Percentiles rank a stretch among this genome's conserved stretches.
phyloP scores from a whole-genome alignment of 2,888 invertebrate species.

The Linnaemya tessellans region DNA sequence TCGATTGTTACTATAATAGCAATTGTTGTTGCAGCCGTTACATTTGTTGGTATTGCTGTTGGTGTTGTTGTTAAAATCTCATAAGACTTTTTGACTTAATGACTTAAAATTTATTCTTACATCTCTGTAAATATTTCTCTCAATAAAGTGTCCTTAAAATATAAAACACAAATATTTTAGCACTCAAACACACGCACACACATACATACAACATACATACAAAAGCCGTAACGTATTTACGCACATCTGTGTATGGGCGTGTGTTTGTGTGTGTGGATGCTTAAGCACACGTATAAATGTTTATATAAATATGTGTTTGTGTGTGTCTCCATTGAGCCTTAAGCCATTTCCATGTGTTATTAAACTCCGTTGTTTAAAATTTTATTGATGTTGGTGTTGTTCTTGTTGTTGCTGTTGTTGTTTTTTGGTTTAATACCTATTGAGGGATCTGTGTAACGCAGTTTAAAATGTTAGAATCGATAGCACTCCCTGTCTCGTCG shows the following conservation, averaged over 20 bases:
- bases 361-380: conserved; percentile 43
- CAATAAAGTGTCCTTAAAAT: conserved; percentile 50
- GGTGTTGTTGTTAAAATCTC: conserved; percentile 44
- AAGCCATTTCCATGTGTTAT: conserved; percentile 41
- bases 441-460: conserved; percentile 13
- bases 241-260: not conserved
- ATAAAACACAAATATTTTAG: conserved; percentile 37
- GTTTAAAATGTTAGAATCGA: conserved; percentile 12
- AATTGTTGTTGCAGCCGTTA: conserved; percentile 20
- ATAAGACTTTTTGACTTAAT: conserved; percentile 59
- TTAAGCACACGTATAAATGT: not conserved
- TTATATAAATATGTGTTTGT: not conserved
- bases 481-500: not conserved
- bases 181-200: not conserved
- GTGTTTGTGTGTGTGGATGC: not conserved
- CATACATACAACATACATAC: not conserved
- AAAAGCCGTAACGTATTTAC: not conserved
- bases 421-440: conserved; percentile 26
- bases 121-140: conserved; percentile 37
- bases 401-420: conserved; percentile 2
- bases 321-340: conserved; percentile 21
- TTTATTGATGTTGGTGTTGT: conserved; percentile 29
- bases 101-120: conserved; percentile 48
- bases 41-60: not conserved
- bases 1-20: conserved; percentile 24